Conservation (phyloP, 2,797 vertebrate genomes). For the Fringilla coelebs region DNA sequence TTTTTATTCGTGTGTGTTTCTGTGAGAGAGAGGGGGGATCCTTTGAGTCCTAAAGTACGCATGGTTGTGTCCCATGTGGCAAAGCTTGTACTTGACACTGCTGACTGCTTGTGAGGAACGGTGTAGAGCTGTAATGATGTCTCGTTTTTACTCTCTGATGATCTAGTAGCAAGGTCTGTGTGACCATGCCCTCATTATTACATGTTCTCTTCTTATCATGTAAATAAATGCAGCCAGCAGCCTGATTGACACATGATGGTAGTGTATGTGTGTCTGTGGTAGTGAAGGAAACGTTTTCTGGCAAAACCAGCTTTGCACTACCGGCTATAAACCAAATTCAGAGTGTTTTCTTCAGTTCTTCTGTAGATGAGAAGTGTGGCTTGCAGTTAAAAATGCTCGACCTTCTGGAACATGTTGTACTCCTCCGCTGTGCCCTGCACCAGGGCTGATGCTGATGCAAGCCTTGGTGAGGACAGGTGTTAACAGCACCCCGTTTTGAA, state of each 20-base stretch:
- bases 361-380: not conserved
- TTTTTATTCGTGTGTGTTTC: rapidly evolving
- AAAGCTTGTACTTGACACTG: not conserved
- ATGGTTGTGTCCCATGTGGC: rapidly evolving
- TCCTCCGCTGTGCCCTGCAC: not conserved
- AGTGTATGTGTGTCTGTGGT: not conserved
- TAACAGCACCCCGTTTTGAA: constrained; percentile 54
- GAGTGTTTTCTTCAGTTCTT: not conserved
- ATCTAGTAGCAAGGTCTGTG: not conserved
- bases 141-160: not conserved
- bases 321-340: constrained; percentile 2
- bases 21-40: not conserved
- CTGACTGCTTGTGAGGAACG: not conserved
- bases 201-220: not conserved
- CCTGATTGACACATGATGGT: not conserved
- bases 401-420: constrained; percentile 40
- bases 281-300: not conserved
- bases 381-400: not conserved
- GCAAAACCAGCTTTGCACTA: constrained; percentile 13
- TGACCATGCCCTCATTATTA: not conserved
- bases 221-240: constrained; percentile 29
- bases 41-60: not conserved
- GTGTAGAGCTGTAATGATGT: not conserved
- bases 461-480: constrained; percentile 27
- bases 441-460: constrained; percentile 41